phyloP scores from a whole-genome alignment of 2,797 vertebrate species.

The Thalassophryne amazonica region DNA sequence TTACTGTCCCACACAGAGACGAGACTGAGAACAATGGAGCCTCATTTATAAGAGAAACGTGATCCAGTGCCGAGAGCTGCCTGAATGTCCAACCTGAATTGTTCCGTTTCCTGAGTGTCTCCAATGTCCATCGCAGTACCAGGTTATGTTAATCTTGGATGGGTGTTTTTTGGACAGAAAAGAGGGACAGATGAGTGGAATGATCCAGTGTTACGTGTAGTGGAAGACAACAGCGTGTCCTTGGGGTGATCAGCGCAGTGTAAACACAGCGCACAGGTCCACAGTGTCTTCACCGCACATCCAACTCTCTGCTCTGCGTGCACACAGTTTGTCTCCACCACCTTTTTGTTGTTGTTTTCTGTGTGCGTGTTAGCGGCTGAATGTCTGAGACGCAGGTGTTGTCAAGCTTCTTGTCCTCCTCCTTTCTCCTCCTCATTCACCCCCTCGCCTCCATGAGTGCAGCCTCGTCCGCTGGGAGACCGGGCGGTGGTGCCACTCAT shows the following conservation, averaged over 20 bases:
- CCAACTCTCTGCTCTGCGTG: conserved; percentile 18
- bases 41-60: conserved; percentile 70
- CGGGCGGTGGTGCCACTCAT: conserved; percentile 80
- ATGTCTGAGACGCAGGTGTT: conserved; percentile 73
- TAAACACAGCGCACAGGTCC: conserved; percentile 40
- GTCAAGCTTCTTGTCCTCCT: conserved; percentile 51
- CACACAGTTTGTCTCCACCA: conserved; percentile 17
- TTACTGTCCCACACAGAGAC: conserved; percentile 59
- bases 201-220: conserved; percentile 50
- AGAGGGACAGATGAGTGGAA: conserved; percentile 36
- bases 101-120: conserved; percentile 48
- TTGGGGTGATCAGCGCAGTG: conserved; percentile 55
- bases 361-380: conserved; percentile 47
- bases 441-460: conserved; percentile 69
- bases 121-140: conserved; percentile 40
- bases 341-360: conserved; percentile 19
- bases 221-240: conserved; percentile 62
- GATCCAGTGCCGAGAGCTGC: conserved; percentile 57
- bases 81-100: conserved; percentile 55
- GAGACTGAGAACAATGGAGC: conserved; percentile 68
- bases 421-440: conserved; percentile 28
- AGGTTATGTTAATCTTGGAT: conserved; percentile 13
- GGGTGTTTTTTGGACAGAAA: conserved; percentile 25
- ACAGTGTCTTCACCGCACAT: conserved; percentile 15
- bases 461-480: conserved; percentile 77